Evolutionary conservation across 2,888 invertebrate species (phyloP), one percentile per base, ranked within the genome.

Genomic region (Vandiemenella viatica): DNA sequence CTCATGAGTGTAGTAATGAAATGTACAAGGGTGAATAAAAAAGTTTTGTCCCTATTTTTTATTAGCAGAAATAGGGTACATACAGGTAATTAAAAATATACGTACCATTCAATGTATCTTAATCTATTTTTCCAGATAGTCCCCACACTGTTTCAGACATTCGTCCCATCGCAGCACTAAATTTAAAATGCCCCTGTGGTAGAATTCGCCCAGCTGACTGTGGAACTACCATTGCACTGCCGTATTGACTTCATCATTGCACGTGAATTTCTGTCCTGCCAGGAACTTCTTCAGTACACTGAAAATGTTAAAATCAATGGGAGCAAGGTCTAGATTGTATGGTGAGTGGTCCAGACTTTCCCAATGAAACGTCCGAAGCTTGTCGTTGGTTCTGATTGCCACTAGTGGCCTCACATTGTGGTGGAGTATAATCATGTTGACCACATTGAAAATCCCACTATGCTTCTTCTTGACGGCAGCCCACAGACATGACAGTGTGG

Each of bases 391-490:
- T 20, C 20, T 43, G 43, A 19, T 43, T 43, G 19, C 10, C 43
- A 43, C 43, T 16, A 16, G 43, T 43, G 43, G 43, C 20, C 43
- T 43, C 19, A n/a, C 43, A 43, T 43, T 43, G 43, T 43, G 7
- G 20, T 43, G 43, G 26, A 23, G 26, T 8, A 23, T 23, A 17
- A 43, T 43, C 15, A 43, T 20, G 43, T 43, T n/a, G n/a, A n/a
- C 43, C 17, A 43, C 43, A 43, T 43, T 19, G 43, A 17, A 19
- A 43, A 43, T 43, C 10, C 43, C 43, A 16, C 19, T 6, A n/a
- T 38, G 40, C 26, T 23, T 23, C 10, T 23, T 6, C 26, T 10
- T 23, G 26, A 23, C 10, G 26, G 26, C 26, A 23, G 26, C 26
- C 26, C 26, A 23, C 10, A 23, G 26, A 23, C 26, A 10, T 23